Percentiles rank a stretch among this genome's conserved stretches.
Evolutionary conservation across 2,797 vertebrate species (phyloP).

Genomic region (Urocyon cinereoargenteus): DNA sequence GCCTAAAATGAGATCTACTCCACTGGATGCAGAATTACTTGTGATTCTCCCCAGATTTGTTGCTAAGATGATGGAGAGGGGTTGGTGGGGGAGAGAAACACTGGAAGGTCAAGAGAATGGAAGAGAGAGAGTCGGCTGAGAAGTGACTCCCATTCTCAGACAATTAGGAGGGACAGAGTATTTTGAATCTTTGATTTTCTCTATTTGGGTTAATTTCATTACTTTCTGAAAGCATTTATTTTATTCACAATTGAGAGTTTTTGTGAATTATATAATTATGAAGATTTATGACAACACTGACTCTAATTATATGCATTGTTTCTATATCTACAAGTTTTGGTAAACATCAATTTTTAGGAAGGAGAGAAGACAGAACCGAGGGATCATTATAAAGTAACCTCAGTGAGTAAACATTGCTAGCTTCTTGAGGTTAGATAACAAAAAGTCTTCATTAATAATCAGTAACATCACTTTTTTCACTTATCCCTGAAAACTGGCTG

Average conservation of each 20-base stretch:
- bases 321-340: neutral
- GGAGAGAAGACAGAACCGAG: neutral
- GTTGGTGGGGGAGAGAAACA: neutral
- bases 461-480: neutral
- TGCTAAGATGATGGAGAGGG: neutral
- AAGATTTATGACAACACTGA: neutral
- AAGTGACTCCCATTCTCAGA: neutral
- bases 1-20: neutral
- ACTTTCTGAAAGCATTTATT: neutral
- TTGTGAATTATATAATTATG: neutral
- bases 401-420: neutral
- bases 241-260: neutral
- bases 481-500: neutral
- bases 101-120: neutral
- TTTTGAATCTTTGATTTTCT: neutral
- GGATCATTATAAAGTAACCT: neutral
- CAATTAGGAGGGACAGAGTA: neutral
- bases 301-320: neutral
- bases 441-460: neutral
- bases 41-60: neutral
- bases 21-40: neutral
- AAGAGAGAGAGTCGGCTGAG: too few species aligned
- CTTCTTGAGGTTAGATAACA: neutral
- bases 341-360: neutral
- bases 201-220: neutral